A percentile compares a stretch with the other conserved stretches of the same genome.
Evolutionary conservation across 2,888 invertebrate genomes (phyloP).

Genomic region (Drosophila ezoana): DNA sequence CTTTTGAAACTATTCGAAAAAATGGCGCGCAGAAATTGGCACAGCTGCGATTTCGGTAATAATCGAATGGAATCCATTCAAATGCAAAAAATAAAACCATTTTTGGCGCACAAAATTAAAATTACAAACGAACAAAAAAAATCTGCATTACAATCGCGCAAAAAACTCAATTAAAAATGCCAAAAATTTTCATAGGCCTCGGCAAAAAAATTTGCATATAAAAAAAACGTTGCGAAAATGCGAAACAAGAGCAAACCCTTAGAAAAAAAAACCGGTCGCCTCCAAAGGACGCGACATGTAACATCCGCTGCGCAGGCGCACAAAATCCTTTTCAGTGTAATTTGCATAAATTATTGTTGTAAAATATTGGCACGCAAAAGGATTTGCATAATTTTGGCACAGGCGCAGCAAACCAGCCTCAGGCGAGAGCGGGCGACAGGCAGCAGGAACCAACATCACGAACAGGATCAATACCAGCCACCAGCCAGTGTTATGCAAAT

Average conservation of each 20-base stretch:
- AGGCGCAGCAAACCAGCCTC: slow-evolving; percentile 28
- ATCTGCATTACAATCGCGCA: slow-evolving; percentile 81
- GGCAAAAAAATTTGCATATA: slow-evolving; percentile 68
- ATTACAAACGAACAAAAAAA: slow-evolving; percentile 71
- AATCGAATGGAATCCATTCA: slow-evolving; percentile 64
- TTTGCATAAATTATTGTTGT: slow-evolving; percentile 80
- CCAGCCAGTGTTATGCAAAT: slow-evolving; percentile 83
- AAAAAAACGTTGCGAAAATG: slow-evolving; percentile 65
- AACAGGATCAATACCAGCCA: slow-evolving; percentile 46
- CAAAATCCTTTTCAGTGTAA: slow-evolving; percentile 49
- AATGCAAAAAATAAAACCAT: slow-evolving; percentile 71
- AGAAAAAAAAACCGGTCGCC: slow-evolving; percentile 37
- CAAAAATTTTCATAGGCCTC: slow-evolving; percentile 50
- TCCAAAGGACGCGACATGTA: slow-evolving; percentile 56
- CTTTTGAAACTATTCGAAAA: slow-evolving; percentile 30
- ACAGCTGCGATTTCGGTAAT: slow-evolving; percentile 63
- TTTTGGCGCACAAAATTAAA: slow-evolving; percentile 67
- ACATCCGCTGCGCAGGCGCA: slow-evolving; percentile 65
- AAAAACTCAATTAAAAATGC: slow-evolving; percentile 74
- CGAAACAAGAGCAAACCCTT: slow-evolving; percentile 60
- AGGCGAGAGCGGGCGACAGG: slow-evolving; percentile 30
- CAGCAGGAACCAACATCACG: slow-evolving; percentile 7
- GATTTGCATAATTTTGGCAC: slow-evolving; percentile 82
- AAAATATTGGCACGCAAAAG: slow-evolving; percentile 60
- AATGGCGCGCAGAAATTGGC: slow-evolving; percentile 38